phyloP scores from a whole-genome alignment of 2,888 invertebrate species.

The Rhamnusium bicolor region DNA sequence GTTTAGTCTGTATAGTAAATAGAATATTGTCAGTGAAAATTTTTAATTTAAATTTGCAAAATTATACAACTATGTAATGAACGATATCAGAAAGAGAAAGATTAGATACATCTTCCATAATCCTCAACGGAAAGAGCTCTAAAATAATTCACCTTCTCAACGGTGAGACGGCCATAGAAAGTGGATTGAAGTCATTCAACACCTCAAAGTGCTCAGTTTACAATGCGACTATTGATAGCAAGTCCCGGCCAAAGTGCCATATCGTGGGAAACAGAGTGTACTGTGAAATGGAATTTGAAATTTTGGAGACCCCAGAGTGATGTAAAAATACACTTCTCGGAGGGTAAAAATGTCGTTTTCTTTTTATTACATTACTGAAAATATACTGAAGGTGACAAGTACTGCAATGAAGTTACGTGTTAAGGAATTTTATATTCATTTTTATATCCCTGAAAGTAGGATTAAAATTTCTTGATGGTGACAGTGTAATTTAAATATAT shows the following conservation, averaged over 20 bases:
- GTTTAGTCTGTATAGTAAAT: no score
- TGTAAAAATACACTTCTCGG: constrained; percentile 71
- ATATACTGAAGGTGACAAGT: constrained; percentile 70
- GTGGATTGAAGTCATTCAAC: constrained; percentile 67
- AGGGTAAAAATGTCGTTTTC: constrained; percentile 69
- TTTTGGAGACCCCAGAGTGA: constrained; percentile 71
- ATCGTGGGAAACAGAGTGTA: constrained; percentile 59
- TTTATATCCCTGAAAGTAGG: constrained; percentile 69
- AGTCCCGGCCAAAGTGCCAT: constrained; percentile 63
- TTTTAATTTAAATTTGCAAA: not conserved
- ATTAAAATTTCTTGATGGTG: constrained; percentile 69
- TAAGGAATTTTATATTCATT: constrained; percentile 71
- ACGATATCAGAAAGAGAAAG: not conserved
- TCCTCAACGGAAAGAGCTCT: constrained; percentile 44
- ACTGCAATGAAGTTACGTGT: constrained; percentile 69
- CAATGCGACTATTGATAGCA: constrained; percentile 67
- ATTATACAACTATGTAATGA: not conserved
- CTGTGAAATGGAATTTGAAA: constrained; percentile 72
- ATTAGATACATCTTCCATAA: constrained; percentile 34
- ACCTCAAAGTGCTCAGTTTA: constrained; percentile 69
- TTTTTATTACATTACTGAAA: constrained; percentile 70
- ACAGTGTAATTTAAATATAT: constrained; percentile 68
- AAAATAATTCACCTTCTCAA: constrained; percentile 55
- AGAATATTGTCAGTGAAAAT: no score
- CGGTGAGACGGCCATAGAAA: constrained; percentile 58